phyloP scores from a whole-genome alignment of 2,113 vertebrate genomes.

The Lepus americanus region DNA sequence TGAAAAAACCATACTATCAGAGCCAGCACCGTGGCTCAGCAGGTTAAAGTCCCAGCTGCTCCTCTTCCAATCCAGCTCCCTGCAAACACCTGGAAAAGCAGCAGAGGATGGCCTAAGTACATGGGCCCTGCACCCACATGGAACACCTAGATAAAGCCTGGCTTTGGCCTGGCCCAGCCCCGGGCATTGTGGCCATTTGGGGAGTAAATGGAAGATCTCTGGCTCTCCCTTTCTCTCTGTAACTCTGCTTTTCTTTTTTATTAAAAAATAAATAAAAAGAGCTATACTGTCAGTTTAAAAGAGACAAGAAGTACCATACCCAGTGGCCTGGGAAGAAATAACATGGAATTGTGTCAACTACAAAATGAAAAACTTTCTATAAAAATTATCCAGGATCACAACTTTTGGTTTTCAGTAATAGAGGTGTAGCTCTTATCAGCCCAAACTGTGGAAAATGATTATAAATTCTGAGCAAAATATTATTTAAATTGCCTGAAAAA shows the following conservation, averaged over 20 bases:
- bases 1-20: not conserved
- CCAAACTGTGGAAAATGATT: not conserved
- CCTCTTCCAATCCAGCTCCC: no score
- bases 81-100: no score
- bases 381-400: constrained; percentile 38
- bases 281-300: not conserved
- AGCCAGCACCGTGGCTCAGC: no score
- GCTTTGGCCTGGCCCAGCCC: no score
- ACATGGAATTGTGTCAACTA: not conserved
- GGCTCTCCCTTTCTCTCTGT: no score
- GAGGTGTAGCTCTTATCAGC: not conserved
- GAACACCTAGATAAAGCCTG: no score
- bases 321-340: not conserved
- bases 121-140: no score
- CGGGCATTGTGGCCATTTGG: no score
- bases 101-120: no score
- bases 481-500: not conserved
- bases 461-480: not conserved
- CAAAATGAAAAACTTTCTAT: constrained; percentile 24
- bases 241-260: no score
- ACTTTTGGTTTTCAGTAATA: not conserved
- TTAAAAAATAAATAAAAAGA: not conserved
- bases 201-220: no score
- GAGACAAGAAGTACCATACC: not conserved
- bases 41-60: no score